A percentile compares a stretch with the other conserved stretches of the same genome.
phyloP scores from a whole-genome alignment of 2,113 vertebrate species.

The Petaurus breviceps region DNA sequence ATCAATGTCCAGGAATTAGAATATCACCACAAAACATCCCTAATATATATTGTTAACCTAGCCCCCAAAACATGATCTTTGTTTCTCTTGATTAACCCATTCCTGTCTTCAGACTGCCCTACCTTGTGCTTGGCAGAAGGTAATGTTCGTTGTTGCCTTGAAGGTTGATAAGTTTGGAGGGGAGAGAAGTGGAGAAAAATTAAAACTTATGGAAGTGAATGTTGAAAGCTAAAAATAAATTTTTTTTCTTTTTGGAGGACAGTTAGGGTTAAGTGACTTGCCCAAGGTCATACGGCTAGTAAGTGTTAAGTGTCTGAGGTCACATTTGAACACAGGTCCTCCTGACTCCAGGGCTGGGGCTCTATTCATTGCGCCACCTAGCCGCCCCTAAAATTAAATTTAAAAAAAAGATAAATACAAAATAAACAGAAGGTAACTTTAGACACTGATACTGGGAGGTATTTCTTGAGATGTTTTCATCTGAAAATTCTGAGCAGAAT shows the following conservation, averaged over 20 bases:
- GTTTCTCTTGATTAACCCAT: not conserved
- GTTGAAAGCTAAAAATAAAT: too few species aligned
- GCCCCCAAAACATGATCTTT: not conserved
- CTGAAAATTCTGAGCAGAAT: not conserved
- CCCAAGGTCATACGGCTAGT: too few species aligned
- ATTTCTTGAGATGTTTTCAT: not conserved
- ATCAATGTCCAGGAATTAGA: not conserved
- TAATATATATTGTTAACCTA: not conserved
- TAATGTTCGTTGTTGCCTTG: constrained; percentile 4
- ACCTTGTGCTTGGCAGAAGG: constrained; percentile 1
- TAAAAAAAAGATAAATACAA: not conserved
- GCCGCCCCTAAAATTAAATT: too few species aligned
- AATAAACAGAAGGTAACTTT: not conserved
- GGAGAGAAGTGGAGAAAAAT: too few species aligned
- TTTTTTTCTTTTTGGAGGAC: too few species aligned
- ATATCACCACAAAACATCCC: not conserved
- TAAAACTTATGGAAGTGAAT: too few species aligned
- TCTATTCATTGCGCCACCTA: too few species aligned
- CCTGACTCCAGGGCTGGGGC: too few species aligned
- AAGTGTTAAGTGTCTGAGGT: too few species aligned
- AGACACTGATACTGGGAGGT: not conserved
- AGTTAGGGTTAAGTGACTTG: too few species aligned
- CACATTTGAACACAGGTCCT: too few species aligned
- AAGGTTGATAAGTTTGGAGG: constrained; percentile 14
- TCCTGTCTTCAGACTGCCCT: not conserved